Evolutionary conservation across 2,888 invertebrate species (phyloP).

Genomic region (Thalpophila matura): DNA sequence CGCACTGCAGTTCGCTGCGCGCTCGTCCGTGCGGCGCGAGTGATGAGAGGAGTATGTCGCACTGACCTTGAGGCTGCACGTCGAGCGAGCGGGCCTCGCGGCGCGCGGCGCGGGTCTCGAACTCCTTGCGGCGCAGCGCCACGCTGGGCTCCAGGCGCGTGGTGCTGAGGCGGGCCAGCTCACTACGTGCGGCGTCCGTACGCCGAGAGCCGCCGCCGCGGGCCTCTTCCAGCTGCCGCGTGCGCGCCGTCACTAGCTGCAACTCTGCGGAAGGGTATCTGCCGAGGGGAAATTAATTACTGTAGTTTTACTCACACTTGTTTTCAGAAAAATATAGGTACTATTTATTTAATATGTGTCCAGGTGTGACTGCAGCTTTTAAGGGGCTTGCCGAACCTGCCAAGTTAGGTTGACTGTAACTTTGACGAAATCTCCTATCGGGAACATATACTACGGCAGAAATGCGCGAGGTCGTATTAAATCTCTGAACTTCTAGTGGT

Average conservation of each 20-base stretch:
- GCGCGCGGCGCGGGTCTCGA: slow-evolving; percentile 90
- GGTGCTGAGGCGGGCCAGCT: slow-evolving; percentile 92
- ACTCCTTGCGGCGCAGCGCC: slow-evolving; percentile 93
- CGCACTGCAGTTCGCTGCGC: too few relatives aligned
- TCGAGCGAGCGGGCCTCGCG: slow-evolving; percentile 86
- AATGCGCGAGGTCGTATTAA: too few relatives aligned
- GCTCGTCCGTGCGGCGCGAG: too few relatives aligned
- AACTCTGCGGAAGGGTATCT: slow-evolving; percentile 88
- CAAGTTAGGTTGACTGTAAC: too few relatives aligned
- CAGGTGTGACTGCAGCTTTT: too few relatives aligned
- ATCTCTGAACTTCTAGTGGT: too few relatives aligned
- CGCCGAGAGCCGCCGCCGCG: slow-evolving; percentile 92
- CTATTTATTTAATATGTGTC: too few relatives aligned
- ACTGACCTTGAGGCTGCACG: slow-evolving; percentile 84
- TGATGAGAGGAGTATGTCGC: background rate
- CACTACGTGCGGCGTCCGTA: slow-evolving; percentile 93
- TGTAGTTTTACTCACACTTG: background rate
- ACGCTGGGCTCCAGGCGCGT: slow-evolving; percentile 94
- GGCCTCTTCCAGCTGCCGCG: slow-evolving; percentile 93
- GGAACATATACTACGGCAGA: too few relatives aligned
- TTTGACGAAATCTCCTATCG: too few relatives aligned
- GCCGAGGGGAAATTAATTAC: slow-evolving; percentile 20
- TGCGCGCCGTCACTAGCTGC: slow-evolving; percentile 93
- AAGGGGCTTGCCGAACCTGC: too few relatives aligned
- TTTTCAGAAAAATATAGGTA: too few relatives aligned